These are phyloP conservation scores for Ia io DNA, from an alignment of 2,113 vertebrate species.

Conservation along the genomic window DNA sequence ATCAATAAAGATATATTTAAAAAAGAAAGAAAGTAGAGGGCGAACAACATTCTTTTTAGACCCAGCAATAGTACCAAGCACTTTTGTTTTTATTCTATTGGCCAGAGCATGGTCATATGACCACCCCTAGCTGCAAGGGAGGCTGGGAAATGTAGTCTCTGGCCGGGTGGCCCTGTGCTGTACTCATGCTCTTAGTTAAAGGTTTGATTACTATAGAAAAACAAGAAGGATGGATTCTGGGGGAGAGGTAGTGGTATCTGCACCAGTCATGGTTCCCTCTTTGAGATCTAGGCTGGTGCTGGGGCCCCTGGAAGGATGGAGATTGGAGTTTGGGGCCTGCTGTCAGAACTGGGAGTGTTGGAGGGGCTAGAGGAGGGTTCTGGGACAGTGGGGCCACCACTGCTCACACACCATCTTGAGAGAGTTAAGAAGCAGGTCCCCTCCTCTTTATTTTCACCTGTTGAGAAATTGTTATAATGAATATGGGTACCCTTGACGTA, in stretches of 20 bases:
- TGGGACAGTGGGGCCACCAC: background rate
- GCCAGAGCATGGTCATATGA: background rate
- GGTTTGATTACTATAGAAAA: background rate
- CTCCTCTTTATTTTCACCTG: background rate
- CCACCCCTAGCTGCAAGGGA: background rate
- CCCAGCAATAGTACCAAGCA: background rate
- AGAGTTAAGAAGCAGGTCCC: background rate
- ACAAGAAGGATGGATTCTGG: background rate
- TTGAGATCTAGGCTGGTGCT: background rate
- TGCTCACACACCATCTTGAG: background rate
- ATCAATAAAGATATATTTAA: no score
- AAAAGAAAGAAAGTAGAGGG: background rate
- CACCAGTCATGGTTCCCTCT: background rate
- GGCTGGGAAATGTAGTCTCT: constrained; percentile 60
- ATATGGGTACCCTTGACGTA: background rate
- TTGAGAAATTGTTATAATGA: background rate
- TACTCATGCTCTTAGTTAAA: background rate
- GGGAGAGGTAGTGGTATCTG: background rate
- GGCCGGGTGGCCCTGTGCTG: background rate
- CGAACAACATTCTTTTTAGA: background rate
- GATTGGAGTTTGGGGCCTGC: background rate
- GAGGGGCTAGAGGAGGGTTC: background rate
- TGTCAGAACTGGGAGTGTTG: background rate
- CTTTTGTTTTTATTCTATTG: background rate
- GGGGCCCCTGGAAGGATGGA: background rate